Percentiles rank a stretch among this genome's conserved stretches.
Evolutionary conservation across 2,113 vertebrate species (phyloP).

Genomic region (Fukomys damarensis): DNA sequence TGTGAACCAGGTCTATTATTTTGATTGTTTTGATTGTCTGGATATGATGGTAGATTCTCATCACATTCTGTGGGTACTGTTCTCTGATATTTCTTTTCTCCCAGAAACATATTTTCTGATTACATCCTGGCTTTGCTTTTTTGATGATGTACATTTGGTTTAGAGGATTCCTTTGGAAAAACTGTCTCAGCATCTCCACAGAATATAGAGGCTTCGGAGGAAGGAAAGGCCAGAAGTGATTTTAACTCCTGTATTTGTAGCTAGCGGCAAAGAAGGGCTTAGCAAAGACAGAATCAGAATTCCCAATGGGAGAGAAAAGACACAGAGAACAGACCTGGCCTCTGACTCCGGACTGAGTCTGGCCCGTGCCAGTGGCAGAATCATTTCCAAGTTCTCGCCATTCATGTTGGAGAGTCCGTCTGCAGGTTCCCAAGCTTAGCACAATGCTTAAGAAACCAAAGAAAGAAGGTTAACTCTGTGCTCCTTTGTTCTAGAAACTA

Average conservation of each 20-base stretch:
- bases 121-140: conserved; percentile 13
- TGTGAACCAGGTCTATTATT: not conserved
- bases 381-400: not conserved
- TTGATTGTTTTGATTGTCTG: conserved; percentile 33
- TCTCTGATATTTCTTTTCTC: not conserved
- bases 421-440: too few relatives aligned
- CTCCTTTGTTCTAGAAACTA: not conserved
- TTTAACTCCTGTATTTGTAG: not conserved
- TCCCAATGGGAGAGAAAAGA: not conserved
- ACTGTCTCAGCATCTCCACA: not conserved
- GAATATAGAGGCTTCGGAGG: not conserved
- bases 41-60: not conserved
- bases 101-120: conserved; percentile 52
- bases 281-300: not conserved
- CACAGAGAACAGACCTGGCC: not conserved
- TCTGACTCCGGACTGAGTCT: not conserved
- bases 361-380: not conserved
- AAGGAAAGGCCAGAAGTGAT: not conserved
- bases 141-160: conserved; percentile 48
- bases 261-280: not conserved
- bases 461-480: not conserved
- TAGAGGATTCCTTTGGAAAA: conserved; percentile 49
- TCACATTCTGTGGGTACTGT: not conserved
- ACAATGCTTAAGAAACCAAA: not conserved
- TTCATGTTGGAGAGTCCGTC: accelerated